Conservation (phyloP, 2,113 vertebrate species). For the Psittacula cyanocephala region DNA sequence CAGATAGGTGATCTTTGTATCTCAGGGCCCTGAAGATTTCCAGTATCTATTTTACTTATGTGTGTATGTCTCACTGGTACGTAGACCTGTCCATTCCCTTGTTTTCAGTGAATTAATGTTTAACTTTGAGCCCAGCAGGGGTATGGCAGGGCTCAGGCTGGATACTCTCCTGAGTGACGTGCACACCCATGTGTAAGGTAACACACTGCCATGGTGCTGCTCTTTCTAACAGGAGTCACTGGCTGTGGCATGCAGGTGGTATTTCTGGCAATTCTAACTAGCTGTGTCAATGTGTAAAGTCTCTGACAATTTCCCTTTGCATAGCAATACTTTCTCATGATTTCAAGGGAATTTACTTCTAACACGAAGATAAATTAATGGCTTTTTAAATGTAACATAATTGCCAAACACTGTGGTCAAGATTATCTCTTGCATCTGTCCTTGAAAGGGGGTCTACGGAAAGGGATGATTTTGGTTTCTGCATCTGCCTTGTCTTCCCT, state of each 20-base stretch:
- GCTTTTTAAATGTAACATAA: background rate
- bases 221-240: background rate
- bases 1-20: background rate
- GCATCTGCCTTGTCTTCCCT: background rate
- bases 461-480: background rate
- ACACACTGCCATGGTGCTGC: background rate
- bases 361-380: background rate
- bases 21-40: background rate
- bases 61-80: background rate
- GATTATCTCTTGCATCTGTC: background rate
- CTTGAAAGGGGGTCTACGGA: background rate
- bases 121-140: background rate
- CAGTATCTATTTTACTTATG: background rate
- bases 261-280: background rate
- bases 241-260: background rate
- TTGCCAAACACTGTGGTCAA: background rate
- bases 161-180: background rate
- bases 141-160: background rate
- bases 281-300: rapidly evolving
- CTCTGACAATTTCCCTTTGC: background rate
- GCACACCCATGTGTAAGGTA: background rate
- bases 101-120: background rate
- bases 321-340: background rate
- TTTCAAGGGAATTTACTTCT: background rate
- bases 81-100: background rate